Percentiles rank a stretch among this genome's conserved stretches.
Evolutionary conservation across 2,113 vertebrate species (phyloP).

Genomic region (Ahaetulla prasina): DNA sequence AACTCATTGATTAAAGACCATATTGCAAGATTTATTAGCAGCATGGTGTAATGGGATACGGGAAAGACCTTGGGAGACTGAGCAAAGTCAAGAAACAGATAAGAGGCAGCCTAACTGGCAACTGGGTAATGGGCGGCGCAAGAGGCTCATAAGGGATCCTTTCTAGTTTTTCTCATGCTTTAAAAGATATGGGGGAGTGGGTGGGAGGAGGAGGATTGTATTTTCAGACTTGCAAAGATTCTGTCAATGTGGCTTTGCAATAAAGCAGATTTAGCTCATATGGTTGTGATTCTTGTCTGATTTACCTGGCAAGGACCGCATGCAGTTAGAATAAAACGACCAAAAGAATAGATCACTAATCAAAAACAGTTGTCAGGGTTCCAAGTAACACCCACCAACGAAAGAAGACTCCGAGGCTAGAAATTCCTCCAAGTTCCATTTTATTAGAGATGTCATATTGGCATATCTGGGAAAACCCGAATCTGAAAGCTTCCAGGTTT

Average conservation of each 20-base stretch:
- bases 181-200: too few species aligned
- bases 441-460: too few species aligned
- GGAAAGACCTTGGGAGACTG: background rate
- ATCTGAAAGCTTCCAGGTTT: too few species aligned
- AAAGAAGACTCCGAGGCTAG: too few species aligned
- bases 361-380: background rate
- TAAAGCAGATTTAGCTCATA: background rate
- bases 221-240: background rate
- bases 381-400: too few species aligned
- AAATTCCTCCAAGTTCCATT: too few species aligned
- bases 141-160: background rate
- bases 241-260: background rate
- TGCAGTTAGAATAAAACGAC: background rate
- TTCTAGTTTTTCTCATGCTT: background rate
- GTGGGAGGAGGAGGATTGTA: too few species aligned
- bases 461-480: too few species aligned
- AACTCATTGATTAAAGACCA: background rate
- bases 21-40: background rate
- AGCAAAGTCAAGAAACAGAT: background rate
- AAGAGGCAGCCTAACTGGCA: background rate
- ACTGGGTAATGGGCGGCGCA: background rate
- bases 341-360: background rate
- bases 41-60: background rate
- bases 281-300: background rate
- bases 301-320: too few species aligned